Evolutionary conservation across 2,113 vertebrate genomes (phyloP).

Genomic region (Chionodraco myersi): DNA sequence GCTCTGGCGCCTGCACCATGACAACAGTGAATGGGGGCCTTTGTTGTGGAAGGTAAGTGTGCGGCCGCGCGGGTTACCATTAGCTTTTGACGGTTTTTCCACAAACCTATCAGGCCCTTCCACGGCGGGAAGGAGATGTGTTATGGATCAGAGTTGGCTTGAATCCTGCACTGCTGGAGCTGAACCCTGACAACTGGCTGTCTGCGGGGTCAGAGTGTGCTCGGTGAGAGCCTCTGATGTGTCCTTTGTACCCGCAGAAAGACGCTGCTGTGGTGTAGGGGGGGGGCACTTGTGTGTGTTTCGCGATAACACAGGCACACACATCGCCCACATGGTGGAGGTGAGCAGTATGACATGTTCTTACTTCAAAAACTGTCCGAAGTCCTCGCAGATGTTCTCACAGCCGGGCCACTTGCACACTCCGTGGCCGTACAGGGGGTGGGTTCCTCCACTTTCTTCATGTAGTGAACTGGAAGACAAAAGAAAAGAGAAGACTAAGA

Average conservation of each 20-base stretch:
- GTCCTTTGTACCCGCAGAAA: constrained; percentile 32
- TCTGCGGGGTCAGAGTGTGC: constrained; percentile 60
- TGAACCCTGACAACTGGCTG: constrained; percentile 67
- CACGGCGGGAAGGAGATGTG: constrained; percentile 63
- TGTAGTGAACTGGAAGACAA: constrained; percentile 88
- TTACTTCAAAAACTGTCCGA: constrained; percentile 99
- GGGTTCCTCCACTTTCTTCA: constrained; percentile 94
- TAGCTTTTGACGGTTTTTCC: constrained; percentile 84
- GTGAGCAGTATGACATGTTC: constrained; percentile 62
- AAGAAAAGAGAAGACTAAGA: constrained; percentile 13
- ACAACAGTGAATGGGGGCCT: constrained; percentile 93
- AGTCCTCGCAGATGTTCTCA: constrained; percentile 99
- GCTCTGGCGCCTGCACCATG: constrained; percentile 97
- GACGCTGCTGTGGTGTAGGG: constrained; percentile 1
- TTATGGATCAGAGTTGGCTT: constrained; percentile 68
- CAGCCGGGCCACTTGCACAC: constrained; percentile 99
- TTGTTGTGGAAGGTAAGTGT: constrained; percentile 88
- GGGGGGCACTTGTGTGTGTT: constrained; percentile 1
- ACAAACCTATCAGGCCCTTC: constrained; percentile 77
- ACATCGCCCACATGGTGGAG: not conserved
- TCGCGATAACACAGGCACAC: constrained; percentile 12
- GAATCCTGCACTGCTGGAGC: constrained; percentile 39
- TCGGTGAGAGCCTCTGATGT: constrained; percentile 45
- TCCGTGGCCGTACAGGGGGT: constrained; percentile 98
- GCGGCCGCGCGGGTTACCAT: constrained; percentile 90